Conservation (phyloP, 2,888 invertebrate species). For the Ectemnius continuus region DNA sequence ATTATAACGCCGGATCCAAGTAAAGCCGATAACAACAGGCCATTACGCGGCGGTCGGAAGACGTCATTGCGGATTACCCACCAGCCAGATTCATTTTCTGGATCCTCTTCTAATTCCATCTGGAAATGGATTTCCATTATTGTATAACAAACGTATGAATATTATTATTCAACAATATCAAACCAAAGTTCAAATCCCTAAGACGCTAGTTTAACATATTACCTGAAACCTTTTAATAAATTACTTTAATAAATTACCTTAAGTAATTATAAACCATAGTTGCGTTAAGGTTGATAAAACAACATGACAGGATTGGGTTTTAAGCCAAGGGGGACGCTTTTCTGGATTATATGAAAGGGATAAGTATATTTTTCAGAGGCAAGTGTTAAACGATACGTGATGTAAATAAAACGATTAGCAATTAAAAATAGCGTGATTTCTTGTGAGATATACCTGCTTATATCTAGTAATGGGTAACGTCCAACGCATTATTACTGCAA, state of each 20-base stretch:
- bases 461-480: slow-evolving; percentile 99
- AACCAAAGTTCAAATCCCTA: slow-evolving; percentile 20
- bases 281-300: no score
- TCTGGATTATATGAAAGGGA: no score
- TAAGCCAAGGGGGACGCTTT: no score
- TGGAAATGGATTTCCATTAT: slow-evolving; percentile 76
- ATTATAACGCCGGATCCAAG: slow-evolving; percentile 98
- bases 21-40: slow-evolving; percentile 97
- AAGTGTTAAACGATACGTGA: not conserved
- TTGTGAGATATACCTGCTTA: slow-evolving; percentile 85
- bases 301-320: not conserved
- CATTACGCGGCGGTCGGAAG: slow-evolving; percentile 96
- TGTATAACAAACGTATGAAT: slow-evolving; percentile 69
- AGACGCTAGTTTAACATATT: no score
- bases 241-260: no score
- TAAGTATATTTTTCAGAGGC: not conserved
- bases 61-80: slow-evolving; percentile 99
- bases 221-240: no score
- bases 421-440: slow-evolving; percentile 1
- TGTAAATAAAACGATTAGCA: not conserved
- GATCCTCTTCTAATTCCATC: slow-evolving; percentile 87
- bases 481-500: slow-evolving; percentile 98
- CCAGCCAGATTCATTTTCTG: slow-evolving; percentile 85
- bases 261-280: no score
- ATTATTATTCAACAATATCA: slow-evolving; percentile 54